A percentile compares a stretch with the other conserved stretches of the same genome.
Evolutionary conservation across 2,888 invertebrate species (phyloP).

Genomic region (Melanotus villosus): DNA sequence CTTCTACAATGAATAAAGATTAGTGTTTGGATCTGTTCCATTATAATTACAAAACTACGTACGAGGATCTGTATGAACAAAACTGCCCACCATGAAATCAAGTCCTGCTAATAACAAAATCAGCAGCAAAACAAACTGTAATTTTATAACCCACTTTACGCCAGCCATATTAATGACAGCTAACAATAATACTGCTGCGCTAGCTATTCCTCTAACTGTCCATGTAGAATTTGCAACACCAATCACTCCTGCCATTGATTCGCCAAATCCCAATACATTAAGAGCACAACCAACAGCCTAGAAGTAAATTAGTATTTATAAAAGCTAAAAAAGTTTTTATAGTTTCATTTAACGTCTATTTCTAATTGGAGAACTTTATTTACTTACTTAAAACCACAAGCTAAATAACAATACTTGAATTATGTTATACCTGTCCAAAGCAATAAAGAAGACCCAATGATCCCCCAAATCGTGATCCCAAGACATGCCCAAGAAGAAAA

Average conservation of each 20-base stretch:
- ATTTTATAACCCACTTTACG: slow-evolving; percentile 97
- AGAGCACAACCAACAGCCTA: slow-evolving; percentile 97
- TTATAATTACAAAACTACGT: too few relatives aligned
- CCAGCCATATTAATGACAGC: slow-evolving; percentile 95
- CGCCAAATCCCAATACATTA: slow-evolving; percentile 97
- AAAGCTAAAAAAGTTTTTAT: neutral
- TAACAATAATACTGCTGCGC: slow-evolving; percentile 87
- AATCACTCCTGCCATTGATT: slow-evolving; percentile 92
- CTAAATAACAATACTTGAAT: slow-evolving; percentile 17
- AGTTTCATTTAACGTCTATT: neutral
- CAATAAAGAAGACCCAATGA: slow-evolving; percentile 94
- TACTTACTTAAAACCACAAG: too few relatives aligned
- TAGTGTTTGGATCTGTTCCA: too few relatives aligned
- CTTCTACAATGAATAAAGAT: slow-evolving; percentile 68
- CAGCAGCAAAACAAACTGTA: slow-evolving; percentile 91
- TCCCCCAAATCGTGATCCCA: slow-evolving; percentile 94
- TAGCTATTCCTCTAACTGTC: slow-evolving; percentile 90
- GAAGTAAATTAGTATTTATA: slow-evolving; percentile 49
- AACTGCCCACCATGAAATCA: slow-evolving; percentile 95
- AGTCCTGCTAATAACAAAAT: slow-evolving; percentile 90
- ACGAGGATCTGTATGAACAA: slow-evolving; percentile 83
- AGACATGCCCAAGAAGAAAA: slow-evolving; percentile 93
- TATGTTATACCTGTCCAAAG: slow-evolving; percentile 87
- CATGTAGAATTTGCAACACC: slow-evolving; percentile 79
- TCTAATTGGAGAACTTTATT: neutral